phyloP scores from a whole-genome alignment of 2,888 invertebrate species.

The Brenthis hecate region DNA sequence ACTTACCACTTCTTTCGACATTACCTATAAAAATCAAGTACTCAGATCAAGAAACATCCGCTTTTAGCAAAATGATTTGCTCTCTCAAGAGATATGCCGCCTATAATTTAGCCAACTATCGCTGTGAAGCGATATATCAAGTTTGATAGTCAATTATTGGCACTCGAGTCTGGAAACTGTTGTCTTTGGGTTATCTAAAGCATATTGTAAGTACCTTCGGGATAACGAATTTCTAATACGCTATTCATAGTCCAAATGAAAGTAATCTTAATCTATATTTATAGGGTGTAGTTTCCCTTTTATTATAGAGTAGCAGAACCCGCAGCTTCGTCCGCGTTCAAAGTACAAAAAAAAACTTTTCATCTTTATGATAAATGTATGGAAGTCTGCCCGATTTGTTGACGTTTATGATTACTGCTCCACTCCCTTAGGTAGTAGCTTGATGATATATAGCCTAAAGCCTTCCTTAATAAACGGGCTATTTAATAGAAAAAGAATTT shows the following conservation, averaged over 20 bases:
- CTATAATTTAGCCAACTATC: conserved; percentile 76
- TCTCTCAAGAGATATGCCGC: conserved; percentile 59
- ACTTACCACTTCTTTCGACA: not conserved
- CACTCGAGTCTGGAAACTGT: conserved; percentile 70
- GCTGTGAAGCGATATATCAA: conserved; percentile 76
- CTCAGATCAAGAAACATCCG: not conserved
- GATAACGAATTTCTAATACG: conserved; percentile 59
- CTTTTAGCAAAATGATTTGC: conserved; percentile 53
- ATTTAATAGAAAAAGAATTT: too few relatives aligned
- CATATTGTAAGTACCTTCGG: conserved; percentile 50
- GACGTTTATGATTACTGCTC: too few relatives aligned
- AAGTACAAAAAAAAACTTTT: too few relatives aligned
- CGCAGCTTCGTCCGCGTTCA: too few relatives aligned
- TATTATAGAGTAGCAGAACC: too few relatives aligned
- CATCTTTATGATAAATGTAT: too few relatives aligned
- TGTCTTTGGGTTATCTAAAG: conserved; percentile 66
- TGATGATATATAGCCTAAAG: too few relatives aligned
- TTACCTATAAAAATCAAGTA: not conserved
- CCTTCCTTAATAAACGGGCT: too few relatives aligned
- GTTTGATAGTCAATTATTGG: conserved; percentile 81
- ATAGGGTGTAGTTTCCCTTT: too few relatives aligned
- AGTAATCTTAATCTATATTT: conserved; percentile 23
- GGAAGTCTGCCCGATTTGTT: too few relatives aligned
- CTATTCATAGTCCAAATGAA: conserved; percentile 60
- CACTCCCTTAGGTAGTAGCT: too few relatives aligned